Conservation (phyloP, 1,140 invertebrate species). For the Scaptomyza graminum region DNA sequence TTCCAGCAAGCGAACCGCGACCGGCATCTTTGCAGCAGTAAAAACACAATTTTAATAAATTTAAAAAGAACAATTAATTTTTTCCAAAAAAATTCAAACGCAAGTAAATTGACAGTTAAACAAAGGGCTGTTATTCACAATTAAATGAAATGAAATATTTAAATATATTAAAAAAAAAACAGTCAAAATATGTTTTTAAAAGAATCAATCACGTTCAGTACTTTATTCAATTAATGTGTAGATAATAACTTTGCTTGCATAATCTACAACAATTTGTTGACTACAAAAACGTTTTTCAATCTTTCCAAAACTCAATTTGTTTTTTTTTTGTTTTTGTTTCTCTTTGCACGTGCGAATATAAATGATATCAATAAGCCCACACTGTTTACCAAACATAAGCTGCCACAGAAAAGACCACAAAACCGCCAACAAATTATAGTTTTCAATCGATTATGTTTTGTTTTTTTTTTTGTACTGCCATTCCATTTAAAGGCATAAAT, state of each 20-base stretch:
- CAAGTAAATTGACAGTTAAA: slow-evolving; percentile 4
- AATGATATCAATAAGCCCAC: slow-evolving; percentile 29
- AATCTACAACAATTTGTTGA: slow-evolving; percentile 4
- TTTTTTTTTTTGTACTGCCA: slow-evolving; percentile 4
- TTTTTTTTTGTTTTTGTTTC: too few relatives aligned
- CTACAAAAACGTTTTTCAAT: slow-evolving; percentile 11
- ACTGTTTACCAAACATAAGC: slow-evolving; percentile 20
- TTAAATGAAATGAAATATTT: neutral
- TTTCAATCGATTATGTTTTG: slow-evolving; percentile 58
- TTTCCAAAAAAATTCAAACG: neutral
- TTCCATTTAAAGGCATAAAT: slow-evolving; percentile 29
- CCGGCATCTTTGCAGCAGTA: slow-evolving; percentile 46
- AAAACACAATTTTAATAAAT: slow-evolving; percentile 4
- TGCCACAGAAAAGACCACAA: slow-evolving; percentile 29
- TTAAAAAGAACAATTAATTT: neutral
- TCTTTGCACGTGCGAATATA: slow-evolving; percentile 6
- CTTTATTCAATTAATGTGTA: neutral
- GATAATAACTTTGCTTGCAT: neutral
- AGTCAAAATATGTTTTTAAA: neutral
- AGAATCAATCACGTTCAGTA: neutral
- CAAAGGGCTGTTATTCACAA: neutral
- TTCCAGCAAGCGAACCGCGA: slow-evolving; percentile 62
- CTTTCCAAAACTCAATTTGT: slow-evolving; percentile 7
- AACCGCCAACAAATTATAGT: slow-evolving; percentile 67
- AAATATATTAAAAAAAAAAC: neutral